A percentile compares a stretch with the other conserved stretches of the same genome.
Evolutionary conservation across 2,888 invertebrate species (phyloP).

Genomic region (Sarcophaga rosellei): DNA sequence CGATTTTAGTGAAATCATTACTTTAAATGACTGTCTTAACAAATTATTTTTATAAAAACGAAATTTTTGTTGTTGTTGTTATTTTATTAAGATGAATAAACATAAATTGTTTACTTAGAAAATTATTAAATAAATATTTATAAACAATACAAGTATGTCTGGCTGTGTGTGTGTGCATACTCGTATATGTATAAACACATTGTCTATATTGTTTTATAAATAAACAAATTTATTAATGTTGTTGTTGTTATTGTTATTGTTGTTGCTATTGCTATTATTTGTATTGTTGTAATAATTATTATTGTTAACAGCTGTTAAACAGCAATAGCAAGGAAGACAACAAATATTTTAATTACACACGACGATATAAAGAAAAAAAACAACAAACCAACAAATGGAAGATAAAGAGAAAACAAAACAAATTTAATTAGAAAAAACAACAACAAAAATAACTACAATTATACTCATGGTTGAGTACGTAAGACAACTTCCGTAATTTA

Average conservation of each 20-base stretch:
- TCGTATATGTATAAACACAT: too few species aligned
- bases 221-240: constrained; percentile 22
- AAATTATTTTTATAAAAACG: constrained; percentile 11
- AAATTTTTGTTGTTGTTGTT: neutral
- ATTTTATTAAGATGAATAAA: constrained; percentile 37
- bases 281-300: neutral
- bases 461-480: constrained; percentile 13
- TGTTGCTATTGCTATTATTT: neutral
- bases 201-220: too few species aligned
- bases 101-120: constrained; percentile 52
- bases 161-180: neutral
- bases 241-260: constrained; percentile 7
- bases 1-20: neutral
- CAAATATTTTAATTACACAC: constrained; percentile 3
- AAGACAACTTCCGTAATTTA: constrained; percentile 13
- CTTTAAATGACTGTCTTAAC: neutral
- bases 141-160: neutral
- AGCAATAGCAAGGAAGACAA: constrained; percentile 5
- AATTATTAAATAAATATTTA: constrained; percentile 38
- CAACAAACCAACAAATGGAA: neutral
- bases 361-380: neutral
- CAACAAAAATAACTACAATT: neutral
- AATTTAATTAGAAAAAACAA: constrained; percentile 23
- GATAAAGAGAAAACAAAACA: neutral
- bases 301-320: constrained; percentile 46